Percentiles rank a stretch among this genome's conserved stretches.
Evolutionary conservation across 2,888 invertebrate genomes (phyloP).

Genomic region (Erebia aethiops): DNA sequence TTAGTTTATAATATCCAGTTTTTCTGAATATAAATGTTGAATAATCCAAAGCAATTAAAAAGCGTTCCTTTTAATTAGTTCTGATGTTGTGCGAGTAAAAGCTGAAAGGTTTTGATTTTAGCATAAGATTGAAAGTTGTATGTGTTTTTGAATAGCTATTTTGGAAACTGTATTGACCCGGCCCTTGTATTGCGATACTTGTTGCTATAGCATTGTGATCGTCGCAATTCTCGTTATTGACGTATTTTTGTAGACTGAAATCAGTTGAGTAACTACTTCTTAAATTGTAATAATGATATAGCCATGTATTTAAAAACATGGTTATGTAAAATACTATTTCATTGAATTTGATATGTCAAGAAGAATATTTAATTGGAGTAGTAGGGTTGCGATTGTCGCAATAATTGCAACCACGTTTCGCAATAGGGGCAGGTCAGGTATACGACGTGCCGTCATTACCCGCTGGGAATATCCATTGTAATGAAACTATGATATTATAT

Average conservation of each 20-base stretch:
- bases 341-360: too few relatives aligned
- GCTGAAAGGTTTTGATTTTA: slow-evolving; percentile 30
- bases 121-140: slow-evolving; percentile 30
- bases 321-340: too few relatives aligned
- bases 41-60: neutral
- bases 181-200: slow-evolving; percentile 5
- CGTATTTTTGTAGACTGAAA: neutral
- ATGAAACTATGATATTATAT: slow-evolving; percentile 75
- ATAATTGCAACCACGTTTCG: slow-evolving; percentile 14
- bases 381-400: neutral
- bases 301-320: too few relatives aligned
- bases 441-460: slow-evolving; percentile 70
- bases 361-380: too few relatives aligned
- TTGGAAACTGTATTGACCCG: neutral
- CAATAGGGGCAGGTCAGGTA: slow-evolving; percentile 49
- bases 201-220: neutral
- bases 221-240: neutral
- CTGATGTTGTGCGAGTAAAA: slow-evolving; percentile 24
- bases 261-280: too few relatives aligned
- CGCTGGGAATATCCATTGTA: slow-evolving; percentile 75
- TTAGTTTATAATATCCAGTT: neutral
- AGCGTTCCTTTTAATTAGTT: slow-evolving; percentile 4
- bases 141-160: slow-evolving; percentile 15
- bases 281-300: too few relatives aligned
- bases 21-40: slow-evolving; percentile 7